Base-by-base conservation (phyloP, 2,797 vertebrate genomes). In the Gambusia yucatana region DNA sequence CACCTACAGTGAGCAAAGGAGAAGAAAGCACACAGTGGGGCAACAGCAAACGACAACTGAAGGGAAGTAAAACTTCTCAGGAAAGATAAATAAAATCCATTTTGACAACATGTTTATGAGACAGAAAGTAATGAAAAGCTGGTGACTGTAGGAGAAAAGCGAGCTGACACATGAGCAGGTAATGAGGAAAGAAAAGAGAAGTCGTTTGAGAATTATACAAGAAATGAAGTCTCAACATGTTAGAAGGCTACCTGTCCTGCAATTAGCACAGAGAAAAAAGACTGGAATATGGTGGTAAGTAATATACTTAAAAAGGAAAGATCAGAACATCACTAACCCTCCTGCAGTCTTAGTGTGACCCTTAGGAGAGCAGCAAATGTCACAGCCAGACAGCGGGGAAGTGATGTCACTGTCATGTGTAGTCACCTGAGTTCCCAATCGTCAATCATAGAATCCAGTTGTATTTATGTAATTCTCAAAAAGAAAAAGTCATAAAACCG, bases 11-110 rank as follows among this genome's bases (percentile, higher is more conserved):
- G 36, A 69, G 41, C 59, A 70, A 28, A 72, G 33, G 74, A 36
- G 52, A 79, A 74, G 73, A 44, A 77, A 78, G 71, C 43, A 28
- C 20, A 57, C 30, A 48, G 44, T 14, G 55, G 61, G 73, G 7
- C 6, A 25, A 71, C 69, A 81, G 16, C 36, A 61, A 50, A 55
- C 73, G 13, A 13, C 50, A n/a, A 33, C 22, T 13, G 33, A 46
- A 50, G n/a, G 6, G 33, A 22, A 72, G 59, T 36, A 70, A 36
- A 48, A 73, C 7, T 16, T 52, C 33, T 59, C 9, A 61, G 20
- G 41, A 48, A 76, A 69, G 22, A 69, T 4, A 25, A 43, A 43
- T 43, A 6, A n/a, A 69, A 69, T 43, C 4, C 39, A 36, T 71
- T 59, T 47, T 57, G 46, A 55, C 65, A 73, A 28, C 70, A 20